phyloP scores from a whole-genome alignment of 2,113 vertebrate genomes.

The Pollimyrus isidori region DNA sequence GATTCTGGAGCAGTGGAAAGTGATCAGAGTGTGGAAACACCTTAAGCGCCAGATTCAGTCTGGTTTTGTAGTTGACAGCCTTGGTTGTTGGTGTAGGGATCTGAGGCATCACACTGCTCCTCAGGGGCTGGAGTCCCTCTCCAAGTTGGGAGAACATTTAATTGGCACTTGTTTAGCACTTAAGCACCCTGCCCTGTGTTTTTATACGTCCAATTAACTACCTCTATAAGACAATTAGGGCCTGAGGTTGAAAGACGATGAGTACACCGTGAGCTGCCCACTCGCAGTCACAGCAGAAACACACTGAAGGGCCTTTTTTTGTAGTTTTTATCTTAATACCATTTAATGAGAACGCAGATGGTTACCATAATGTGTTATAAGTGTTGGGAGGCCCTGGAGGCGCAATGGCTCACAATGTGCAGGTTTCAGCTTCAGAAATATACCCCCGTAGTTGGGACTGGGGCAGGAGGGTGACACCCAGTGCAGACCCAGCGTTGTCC shows the following conservation, averaged over 20 bases:
- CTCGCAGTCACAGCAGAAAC: neutral
- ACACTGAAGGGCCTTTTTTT: neutral
- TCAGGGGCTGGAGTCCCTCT: neutral
- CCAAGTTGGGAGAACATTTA: neutral
- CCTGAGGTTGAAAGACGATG: neutral
- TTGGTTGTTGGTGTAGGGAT: neutral
- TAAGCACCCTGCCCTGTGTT: neutral
- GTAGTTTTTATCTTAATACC: neutral
- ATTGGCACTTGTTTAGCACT: neutral
- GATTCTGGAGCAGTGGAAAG: neutral
- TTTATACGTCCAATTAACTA: neutral
- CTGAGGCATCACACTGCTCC: neutral
- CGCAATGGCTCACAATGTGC: neutral
- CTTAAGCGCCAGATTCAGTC: neutral
- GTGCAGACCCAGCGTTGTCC: neutral
- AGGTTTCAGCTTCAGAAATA: neutral
- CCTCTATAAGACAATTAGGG: neutral
- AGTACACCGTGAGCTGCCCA: neutral
- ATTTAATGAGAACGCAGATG: neutral
- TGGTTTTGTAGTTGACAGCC: neutral
- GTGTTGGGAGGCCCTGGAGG: neutral
- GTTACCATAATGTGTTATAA: neutral
- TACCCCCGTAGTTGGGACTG: neutral
- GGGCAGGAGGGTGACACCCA: neutral
- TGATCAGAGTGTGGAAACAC: neutral